Evolutionary conservation across 2,113 vertebrate genomes (phyloP).

Genomic region (Paracanthobrama guichenoti): DNA sequence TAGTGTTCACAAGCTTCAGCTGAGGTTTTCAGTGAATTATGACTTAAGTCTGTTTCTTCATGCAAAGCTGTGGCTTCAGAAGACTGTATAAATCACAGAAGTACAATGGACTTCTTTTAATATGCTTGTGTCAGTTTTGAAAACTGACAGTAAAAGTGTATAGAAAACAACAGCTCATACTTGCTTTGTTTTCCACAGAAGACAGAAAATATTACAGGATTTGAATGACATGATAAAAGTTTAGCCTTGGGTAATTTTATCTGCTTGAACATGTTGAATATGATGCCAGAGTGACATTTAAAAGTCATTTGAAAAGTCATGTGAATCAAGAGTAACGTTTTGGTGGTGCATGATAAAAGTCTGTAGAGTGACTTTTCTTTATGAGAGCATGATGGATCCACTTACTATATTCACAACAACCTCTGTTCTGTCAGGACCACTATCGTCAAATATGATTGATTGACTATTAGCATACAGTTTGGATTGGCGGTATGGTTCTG

Average conservation of each 20-base stretch:
- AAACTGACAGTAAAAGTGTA: not conserved
- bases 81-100: too few species aligned
- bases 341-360: not conserved
- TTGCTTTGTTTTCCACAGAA: not conserved
- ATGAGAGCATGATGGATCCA: not conserved
- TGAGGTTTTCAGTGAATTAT: not conserved
- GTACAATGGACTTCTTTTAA: not conserved
- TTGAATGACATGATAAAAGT: not conserved
- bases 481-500: too few species aligned
- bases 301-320: not conserved
- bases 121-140: not conserved
- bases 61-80: not conserved
- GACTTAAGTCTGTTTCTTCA: not conserved
- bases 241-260: constrained; percentile 10
- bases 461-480: too few species aligned
- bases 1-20: not conserved
- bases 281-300: not conserved
- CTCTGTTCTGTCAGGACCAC: too few species aligned
- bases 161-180: not conserved
- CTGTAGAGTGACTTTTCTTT: not conserved
- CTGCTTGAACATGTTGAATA: not conserved
- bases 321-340: not conserved
- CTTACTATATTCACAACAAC: not conserved
- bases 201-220: not conserved
- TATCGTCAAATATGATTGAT: too few species aligned